phyloP scores from a whole-genome alignment of 2,797 vertebrate species.

The Caiman crocodilus region DNA sequence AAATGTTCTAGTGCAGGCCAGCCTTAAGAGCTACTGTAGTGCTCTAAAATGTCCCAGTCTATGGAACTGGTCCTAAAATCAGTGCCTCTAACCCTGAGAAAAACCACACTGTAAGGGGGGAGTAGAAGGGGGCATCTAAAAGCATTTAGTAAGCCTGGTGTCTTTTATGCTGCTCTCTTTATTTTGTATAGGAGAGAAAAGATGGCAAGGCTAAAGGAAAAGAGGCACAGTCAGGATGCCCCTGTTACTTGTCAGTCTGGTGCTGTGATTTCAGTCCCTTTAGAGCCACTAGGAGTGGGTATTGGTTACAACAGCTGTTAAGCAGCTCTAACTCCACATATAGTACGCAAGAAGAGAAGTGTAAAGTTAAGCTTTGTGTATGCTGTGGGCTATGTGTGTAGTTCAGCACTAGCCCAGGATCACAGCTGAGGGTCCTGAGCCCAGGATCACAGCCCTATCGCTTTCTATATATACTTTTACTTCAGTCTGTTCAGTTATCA shows the following conservation, averaged over 20 bases:
- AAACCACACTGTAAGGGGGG: neutral
- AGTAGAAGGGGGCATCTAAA: neutral
- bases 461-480: neutral
- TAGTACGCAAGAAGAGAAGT: neutral
- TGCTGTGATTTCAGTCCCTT: neutral
- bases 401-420: neutral
- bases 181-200: neutral
- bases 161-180: neutral
- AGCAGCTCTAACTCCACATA: neutral
- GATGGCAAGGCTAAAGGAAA: neutral
- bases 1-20: neutral
- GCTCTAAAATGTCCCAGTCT: neutral
- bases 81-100: neutral
- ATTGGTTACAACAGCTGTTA: neutral
- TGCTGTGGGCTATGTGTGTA: neutral
- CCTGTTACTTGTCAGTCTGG: neutral
- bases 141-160: neutral
- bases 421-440: neutral
- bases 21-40: neutral
- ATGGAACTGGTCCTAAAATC: neutral
- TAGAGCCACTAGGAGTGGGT: neutral
- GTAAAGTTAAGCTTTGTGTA: fast-evolving
- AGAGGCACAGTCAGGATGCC: neutral
- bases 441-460: neutral
- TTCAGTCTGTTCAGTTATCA: fast-evolving